Percentiles rank a stretch among this genome's conserved stretches.
These are phyloP conservation scores for Cynaeus angustus DNA, from an alignment of 2,888 invertebrate species.

Conservation along the genomic window DNA sequence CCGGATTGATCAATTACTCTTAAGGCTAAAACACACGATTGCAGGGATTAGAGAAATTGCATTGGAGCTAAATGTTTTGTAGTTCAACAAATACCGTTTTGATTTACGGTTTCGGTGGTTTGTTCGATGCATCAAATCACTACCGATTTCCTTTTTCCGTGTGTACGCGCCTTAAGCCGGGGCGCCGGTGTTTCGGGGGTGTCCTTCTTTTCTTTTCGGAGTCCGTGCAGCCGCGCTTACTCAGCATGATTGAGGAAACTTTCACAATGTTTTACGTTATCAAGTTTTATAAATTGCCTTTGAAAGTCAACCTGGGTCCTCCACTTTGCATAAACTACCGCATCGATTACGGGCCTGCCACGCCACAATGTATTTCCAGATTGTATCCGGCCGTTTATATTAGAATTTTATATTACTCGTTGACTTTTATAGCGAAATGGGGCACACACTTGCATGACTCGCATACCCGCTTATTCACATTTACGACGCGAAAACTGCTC, in stretches of 20 bases:
- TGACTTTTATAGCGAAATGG: constrained; percentile 69
- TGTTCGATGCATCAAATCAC: too few species aligned
- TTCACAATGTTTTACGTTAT: constrained; percentile 69
- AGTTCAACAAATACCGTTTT: too few species aligned
- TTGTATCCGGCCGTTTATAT: constrained; percentile 71
- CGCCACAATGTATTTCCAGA: constrained; percentile 70
- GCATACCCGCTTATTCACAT: constrained; percentile 62
- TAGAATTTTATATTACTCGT: constrained; percentile 70
- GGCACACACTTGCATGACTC: constrained; percentile 67
- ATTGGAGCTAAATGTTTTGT: too few species aligned
- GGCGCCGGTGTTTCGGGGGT: constrained; percentile 4
- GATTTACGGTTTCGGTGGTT: too few species aligned
- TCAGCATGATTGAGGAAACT: constrained; percentile 64
- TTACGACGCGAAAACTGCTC: constrained; percentile 56
- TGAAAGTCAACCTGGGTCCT: constrained; percentile 69
- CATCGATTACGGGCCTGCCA: constrained; percentile 68
- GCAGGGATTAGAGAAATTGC: too few species aligned
- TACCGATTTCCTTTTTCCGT: not conserved
- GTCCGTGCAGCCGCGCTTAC: constrained; percentile 45
- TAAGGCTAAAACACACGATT: too few species aligned
- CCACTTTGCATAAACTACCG: constrained; percentile 70
- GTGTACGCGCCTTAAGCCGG: not conserved
- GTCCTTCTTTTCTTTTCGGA: constrained; percentile 22
- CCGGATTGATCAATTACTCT: constrained; percentile 3
- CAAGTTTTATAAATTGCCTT: constrained; percentile 69